These are phyloP conservation scores for Smittia sp. DNA, from an alignment of 2,888 invertebrate species.

Conservation along the genomic window DNA sequence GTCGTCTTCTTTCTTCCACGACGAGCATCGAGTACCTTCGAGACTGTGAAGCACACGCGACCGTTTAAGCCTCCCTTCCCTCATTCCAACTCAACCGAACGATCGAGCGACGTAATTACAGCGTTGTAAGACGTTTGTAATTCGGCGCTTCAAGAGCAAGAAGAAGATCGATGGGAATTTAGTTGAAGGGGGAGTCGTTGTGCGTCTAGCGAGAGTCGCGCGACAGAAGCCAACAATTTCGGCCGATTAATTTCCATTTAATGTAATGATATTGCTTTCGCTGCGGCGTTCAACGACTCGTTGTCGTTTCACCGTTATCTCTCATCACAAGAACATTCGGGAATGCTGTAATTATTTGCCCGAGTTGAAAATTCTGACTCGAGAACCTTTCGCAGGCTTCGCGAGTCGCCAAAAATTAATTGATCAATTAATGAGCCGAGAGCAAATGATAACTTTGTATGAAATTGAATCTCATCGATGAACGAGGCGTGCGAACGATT, in stretches of 20 bases:
- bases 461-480: not conserved
- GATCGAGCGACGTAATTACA: not conserved
- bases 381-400: too few relatives aligned
- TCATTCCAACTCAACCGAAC: not conserved
- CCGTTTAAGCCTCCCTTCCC: conserved; percentile 22
- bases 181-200: too few relatives aligned
- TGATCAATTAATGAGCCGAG: too few relatives aligned
- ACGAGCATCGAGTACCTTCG: not conserved
- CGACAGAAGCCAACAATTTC: not conserved
- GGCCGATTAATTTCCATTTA: not conserved
- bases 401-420: too few relatives aligned
- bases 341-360: too few relatives aligned
- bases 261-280: not conserved
- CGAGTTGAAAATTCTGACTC: too few relatives aligned
- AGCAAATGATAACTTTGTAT: not conserved
- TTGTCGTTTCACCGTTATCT: too few relatives aligned
- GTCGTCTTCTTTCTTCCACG: not conserved
- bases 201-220: not conserved
- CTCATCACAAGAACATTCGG: too few relatives aligned
- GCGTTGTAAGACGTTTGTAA: not conserved
- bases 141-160: not conserved
- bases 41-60: conserved; percentile 21
- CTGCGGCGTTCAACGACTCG: not conserved
- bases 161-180: not conserved
- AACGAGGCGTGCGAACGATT: too few relatives aligned